Conservation (phyloP, 2,888 invertebrate genomes). For the Lasiommata megera region DNA sequence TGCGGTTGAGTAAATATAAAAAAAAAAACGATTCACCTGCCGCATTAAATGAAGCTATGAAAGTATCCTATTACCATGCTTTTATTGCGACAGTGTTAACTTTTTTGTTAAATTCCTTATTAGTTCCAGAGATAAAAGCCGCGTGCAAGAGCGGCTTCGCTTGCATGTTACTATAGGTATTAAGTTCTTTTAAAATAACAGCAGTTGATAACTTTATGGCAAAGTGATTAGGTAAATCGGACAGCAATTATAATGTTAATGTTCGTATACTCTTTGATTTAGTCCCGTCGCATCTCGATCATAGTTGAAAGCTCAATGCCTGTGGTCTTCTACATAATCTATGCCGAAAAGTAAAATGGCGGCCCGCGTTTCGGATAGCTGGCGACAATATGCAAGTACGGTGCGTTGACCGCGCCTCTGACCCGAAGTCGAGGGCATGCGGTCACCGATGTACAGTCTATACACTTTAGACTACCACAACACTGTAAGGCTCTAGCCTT, state of each 20-base stretch:
- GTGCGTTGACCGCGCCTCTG: constrained; percentile 67
- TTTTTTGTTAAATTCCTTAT: no score
- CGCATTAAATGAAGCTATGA: constrained; percentile 5
- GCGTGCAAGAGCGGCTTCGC: no score
- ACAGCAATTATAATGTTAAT: no score
- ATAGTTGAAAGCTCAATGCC: background rate
- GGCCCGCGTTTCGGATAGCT: constrained; percentile 4
- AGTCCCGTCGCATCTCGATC: no score
- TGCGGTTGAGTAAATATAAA: background rate
- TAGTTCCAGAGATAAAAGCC: no score
- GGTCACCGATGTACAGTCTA: constrained; percentile 58
- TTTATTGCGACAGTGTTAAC: background rate
- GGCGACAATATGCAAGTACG: constrained; percentile 61
- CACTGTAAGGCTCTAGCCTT: background rate
- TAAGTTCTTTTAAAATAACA: no score
- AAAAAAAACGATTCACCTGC: background rate
- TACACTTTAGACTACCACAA: constrained; percentile 41
- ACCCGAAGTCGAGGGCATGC: constrained; percentile 69
- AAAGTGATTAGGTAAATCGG: no score
- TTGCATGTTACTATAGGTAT: no score
- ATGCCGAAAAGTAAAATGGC: constrained; percentile 9
- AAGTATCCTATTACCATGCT: background rate
- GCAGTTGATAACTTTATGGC: no score
- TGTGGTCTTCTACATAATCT: background rate
- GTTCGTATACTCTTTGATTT: no score